Base-by-base conservation (phyloP, 2,113 vertebrate species). In the Lagenorhynchus albirostris region DNA sequence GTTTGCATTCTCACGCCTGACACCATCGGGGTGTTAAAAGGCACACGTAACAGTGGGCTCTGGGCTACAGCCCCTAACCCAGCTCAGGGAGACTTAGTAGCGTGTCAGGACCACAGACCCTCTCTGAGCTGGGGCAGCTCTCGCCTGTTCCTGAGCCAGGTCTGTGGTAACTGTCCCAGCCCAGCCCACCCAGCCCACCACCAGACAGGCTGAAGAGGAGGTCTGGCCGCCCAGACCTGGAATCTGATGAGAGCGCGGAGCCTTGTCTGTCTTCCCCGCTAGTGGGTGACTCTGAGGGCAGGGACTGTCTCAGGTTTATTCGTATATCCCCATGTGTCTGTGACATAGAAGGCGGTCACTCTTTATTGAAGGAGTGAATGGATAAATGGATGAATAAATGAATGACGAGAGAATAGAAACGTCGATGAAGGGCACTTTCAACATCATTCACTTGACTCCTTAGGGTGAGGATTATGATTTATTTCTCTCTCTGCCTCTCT, bases 251-350 rank as follows among this genome's bases (percentile, higher is more conserved):
- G 18, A 31, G 20, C 33, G 31, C 41, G 20, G 62, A 38, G 58
- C 25, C 20, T 50, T 58, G 41, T 94, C 81, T 60, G 38, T 93
- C 77, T 86, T 76, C 71, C 20, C 53, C 38, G 20, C 41, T 15
- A n/a, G 31, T 21, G 53, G 36, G 14, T 18, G 38, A 68, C 80
- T 83, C 1, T 58, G 55, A 92, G 17, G 6, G 8, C 38, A 91
- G 62, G 23, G 33, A 21, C 4, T 0, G 9, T 25, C 60, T 41
- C 36, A 0, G 17, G 12, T 70, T 15, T 41, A 17, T 26, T 74
- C 8, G 33, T 31, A 6, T 33, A 14, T 47, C 63, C 44, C 74
- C 8, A 1, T 47, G 38, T 55, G 31, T 6, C 89, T n/a, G 50
- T 55, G 76, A 29, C 58, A 13, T 33, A 3, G 80, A 2, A 50